Evolutionary conservation across 2,888 invertebrate species (phyloP), one percentile per base, ranked within the genome.

Genomic region (Scelioninae gen. 1): DNA sequence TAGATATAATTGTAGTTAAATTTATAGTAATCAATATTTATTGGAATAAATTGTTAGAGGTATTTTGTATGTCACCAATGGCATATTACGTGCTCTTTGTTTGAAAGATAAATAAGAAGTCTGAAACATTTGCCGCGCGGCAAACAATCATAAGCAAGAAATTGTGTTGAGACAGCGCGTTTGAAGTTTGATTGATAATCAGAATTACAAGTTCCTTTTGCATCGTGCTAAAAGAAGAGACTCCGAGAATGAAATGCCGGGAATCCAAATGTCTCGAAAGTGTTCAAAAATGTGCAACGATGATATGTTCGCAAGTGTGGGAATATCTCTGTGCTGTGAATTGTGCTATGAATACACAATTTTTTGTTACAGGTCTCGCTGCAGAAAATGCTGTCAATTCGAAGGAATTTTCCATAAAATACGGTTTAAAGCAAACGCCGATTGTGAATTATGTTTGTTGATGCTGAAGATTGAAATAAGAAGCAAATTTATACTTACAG

Each of bases 121-220:
- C 34, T 51, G 45, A 75, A 66, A 53, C 69, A 47, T 13, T 63
- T 29, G 55, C 63, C 47, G 62, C 47, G 63, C 68, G 51, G 38
- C 31, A 38, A 55, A 68, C 69, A 69, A 63, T 78, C 69, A 55
- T 68, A 63, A 69, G 69, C 69, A 78, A 78, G 69, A 78, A 78
- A 69, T 56, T 34, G 60, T 29, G 55, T 10, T 69, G 40, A 34
- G 69, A 69, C 68, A 69, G 63, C 63, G 56, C 60, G 62, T 69
- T 78, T 69, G 34, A 65, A 71, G 78, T 71, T 78, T 78, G 78
- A 78, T 78, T 78, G 78, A 78, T 69, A 78, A 63, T 63, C 69
- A 49, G 63, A 69, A 78, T 78, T 63, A 53, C 68, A 23, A 43
- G 60, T 43, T 68, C 45, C 23, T 78, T 69, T 69, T 78, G 47